Conservation (phyloP, 2,888 invertebrate species). For the Maniola hyperantus region DNA sequence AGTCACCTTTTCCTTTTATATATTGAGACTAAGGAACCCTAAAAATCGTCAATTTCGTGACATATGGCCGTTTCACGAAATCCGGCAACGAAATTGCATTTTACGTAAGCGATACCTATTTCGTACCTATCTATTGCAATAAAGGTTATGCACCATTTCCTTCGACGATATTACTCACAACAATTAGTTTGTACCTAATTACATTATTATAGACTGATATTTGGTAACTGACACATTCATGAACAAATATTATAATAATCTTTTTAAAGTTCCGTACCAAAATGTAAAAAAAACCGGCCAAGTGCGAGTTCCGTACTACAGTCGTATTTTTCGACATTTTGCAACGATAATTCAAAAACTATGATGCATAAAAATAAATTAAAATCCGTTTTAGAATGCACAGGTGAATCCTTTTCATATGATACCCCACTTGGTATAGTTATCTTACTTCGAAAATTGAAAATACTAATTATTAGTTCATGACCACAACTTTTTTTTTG, state of each 20-base stretch:
- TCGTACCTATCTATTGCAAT: background rate
- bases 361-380: no score
- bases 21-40: background rate
- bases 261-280: background rate
- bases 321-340: no score
- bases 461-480: no score
- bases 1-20: background rate
- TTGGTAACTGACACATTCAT: background rate
- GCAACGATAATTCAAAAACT: no score
- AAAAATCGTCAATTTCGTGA: conserved; percentile 19
- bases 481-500: no score
- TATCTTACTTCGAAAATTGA: no score
- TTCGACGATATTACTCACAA: conserved; percentile 16
- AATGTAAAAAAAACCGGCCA: no score
- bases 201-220: conserved; percentile 1
- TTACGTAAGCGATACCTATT: conserved; percentile 11
- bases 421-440: no score
- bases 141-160: conserved; percentile 34
- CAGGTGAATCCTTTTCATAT: no score
- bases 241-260: background rate
- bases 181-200: conserved; percentile 23
- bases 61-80: conserved; percentile 24
- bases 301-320: no score
- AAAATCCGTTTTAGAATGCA: no score
- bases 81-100: conserved; percentile 19